Evolutionary conservation across 1,140 invertebrate genomes (phyloP), one percentile per base, ranked within the genome.

Genomic region (Drosophila kohkoa): DNA sequence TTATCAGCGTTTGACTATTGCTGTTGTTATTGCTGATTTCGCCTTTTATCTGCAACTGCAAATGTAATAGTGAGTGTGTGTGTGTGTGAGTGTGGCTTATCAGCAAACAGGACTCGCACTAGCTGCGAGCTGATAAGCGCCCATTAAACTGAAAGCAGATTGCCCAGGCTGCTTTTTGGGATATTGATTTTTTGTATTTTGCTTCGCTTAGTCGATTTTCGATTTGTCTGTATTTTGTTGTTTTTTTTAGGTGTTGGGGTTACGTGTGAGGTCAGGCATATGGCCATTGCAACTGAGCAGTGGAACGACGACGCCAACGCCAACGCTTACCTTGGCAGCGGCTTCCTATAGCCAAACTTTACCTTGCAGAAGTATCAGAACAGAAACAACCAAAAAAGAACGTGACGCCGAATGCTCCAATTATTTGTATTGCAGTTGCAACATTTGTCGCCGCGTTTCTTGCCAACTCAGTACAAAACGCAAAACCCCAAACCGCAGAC

Each of bases 381-480:
- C 15, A 2, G 16, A 48, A 48, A 32, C 20, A 2, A 15, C 10
- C 0, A 28, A 2, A 10, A 13, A 52, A 71, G 68, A 86, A 86
- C 82, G 78, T 81, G 78, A 78, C 16, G 78, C 80, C 63, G 79
- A 81, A 60, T 88, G 85, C 75, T 89, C 85, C 85, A 88, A 85
- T 88, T 88, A 88, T 88, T 80, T 67, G 70, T 66, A 51, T 65
- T 86, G 68, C 48, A 46, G 75, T 89, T 88, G 85, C 85, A 83
- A 88, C 85, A 88, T 79, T 85, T 55, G 68, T 59, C 45, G 77
- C 85, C 45, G 77, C 85, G 62, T 78, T 85, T 88, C 85, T 89
- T 88, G 85, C 85, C 58, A 88, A 88, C 66, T 89, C 85, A 89
- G 81, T 81, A 72, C 81, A 83, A 32, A 32, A 32, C 32, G 1